Base-by-base conservation (phyloP, 2,797 vertebrate species). In the Muraenolepis orangiensis region DNA sequence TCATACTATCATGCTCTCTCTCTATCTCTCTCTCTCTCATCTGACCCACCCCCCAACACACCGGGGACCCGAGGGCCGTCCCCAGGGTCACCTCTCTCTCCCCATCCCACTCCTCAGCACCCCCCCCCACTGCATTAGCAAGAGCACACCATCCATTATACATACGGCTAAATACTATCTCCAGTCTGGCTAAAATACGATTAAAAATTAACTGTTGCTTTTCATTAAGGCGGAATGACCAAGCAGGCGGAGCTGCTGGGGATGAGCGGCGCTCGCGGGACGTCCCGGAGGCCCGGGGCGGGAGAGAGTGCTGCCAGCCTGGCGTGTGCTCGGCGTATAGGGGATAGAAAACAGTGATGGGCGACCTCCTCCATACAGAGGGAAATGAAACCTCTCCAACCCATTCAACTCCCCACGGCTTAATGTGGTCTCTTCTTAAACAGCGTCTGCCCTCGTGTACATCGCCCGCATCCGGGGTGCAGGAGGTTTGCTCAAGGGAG, bases 171-270 rank as follows among this genome's bases (percentile, higher is more conserved):
- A 88, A 90, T 82, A 87, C 80, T 81, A 75, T 81, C 87, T 88
- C 81, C 82, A 82, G 76, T 81, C 57, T 66, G 46, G 82, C 81
- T 85, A 78, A 86, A 85, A 83, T 77, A 75, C 77, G 78, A 88
- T 85, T 85, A 87, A 88, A 88, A 89, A 87, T 89, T 85, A 75
- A 90, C 87, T 78, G 80, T 80, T 66, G 76, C 86, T 81, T 68
- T 75, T 78, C 28, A 66, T 80, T n/a, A 77, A 84, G 79, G 77
- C 82, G 80, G 84, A 87, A 87, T 85, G 78, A 40, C 34, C 80
- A 79, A 89, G 83, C 72, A 80, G 40, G 42, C 73, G 72, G 23
- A 80, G 67, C 72, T 77, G 84, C 73, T 8, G 80, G 82, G 75
- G 74, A 78, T 74, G 77, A 71, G 74, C 71, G 80, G 77, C 72